Evolutionary conservation across 2,113 vertebrate genomes (phyloP).

Genomic region (Struthidea cinerea): DNA sequence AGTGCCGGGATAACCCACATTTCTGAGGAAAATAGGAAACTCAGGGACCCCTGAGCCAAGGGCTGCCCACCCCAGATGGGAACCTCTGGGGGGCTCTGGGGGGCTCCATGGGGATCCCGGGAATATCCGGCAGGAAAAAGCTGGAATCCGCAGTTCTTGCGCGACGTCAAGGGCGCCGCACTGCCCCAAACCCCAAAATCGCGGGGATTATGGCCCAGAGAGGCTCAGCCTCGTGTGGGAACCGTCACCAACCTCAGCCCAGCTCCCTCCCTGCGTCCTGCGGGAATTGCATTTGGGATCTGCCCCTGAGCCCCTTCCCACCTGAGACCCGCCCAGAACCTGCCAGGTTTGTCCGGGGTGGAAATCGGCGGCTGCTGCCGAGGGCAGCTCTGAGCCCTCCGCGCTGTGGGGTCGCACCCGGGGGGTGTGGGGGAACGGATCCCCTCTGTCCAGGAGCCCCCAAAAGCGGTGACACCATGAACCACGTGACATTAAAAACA

Average conservation of each 20-base stretch:
- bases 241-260: fast-evolving
- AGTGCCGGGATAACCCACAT: fast-evolving
- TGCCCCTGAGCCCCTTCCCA: neutral
- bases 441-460: neutral
- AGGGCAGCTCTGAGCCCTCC: neutral
- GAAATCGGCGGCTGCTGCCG: neutral
- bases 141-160: fast-evolving
- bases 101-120: fast-evolving
- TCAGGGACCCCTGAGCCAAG: neutral
- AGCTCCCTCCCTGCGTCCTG: neutral
- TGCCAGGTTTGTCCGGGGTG: fast-evolving
- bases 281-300: fast-evolving
- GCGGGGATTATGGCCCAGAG: fast-evolving
- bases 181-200: neutral
- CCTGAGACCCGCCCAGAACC: no score
- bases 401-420: fast-evolving
- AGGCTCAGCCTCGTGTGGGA: neutral
- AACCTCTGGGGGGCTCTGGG: neutral
- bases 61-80: no score
- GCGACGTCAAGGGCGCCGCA: fast-evolving
- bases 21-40: neutral
- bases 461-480: fast-evolving
- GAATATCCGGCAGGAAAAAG: neutral
- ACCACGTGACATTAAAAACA: neutral
- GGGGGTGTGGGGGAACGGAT: fast-evolving